phyloP scores from a whole-genome alignment of 2,113 vertebrate species.

The Amphiprion percula region DNA sequence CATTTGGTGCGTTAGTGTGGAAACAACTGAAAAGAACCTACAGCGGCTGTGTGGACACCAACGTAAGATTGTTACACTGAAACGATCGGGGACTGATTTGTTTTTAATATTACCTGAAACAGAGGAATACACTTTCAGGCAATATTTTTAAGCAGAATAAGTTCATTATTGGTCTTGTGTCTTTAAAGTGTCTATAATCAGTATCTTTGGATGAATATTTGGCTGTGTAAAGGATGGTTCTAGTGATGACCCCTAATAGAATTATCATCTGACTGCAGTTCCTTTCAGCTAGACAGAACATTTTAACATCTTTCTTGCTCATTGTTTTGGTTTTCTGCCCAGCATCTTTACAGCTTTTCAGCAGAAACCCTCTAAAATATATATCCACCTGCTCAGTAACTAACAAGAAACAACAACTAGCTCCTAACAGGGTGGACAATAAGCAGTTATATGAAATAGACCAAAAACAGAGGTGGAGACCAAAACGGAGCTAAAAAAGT shows the following conservation, averaged over 20 bases:
- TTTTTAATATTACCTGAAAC: neutral
- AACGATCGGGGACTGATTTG: neutral
- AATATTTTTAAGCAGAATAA: neutral
- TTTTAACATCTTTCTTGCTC: too few species aligned
- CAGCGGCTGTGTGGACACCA: neutral
- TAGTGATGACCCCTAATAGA: neutral
- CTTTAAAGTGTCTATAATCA: constrained; percentile 10
- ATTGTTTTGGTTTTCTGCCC: neutral
- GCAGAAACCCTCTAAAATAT: neutral
- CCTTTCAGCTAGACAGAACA: neutral
- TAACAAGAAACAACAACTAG: too few species aligned
- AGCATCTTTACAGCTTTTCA: neutral
- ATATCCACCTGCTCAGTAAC: too few species aligned
- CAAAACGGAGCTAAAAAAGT: too few species aligned
- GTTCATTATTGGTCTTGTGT: neutral
- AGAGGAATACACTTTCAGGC: too few species aligned
- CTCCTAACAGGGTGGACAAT: too few species aligned
- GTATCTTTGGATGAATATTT: neutral
- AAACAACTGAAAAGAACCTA: neutral
- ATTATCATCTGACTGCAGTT: neutral
- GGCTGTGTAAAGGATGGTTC: neutral
- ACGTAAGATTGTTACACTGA: neutral
- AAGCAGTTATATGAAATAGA: too few species aligned
- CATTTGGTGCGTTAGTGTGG: neutral
- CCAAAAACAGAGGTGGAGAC: too few species aligned